Percentiles rank a stretch among this genome's conserved stretches.
phyloP scores from a whole-genome alignment of 2,113 vertebrate species.

The Bothrops jararaca region DNA sequence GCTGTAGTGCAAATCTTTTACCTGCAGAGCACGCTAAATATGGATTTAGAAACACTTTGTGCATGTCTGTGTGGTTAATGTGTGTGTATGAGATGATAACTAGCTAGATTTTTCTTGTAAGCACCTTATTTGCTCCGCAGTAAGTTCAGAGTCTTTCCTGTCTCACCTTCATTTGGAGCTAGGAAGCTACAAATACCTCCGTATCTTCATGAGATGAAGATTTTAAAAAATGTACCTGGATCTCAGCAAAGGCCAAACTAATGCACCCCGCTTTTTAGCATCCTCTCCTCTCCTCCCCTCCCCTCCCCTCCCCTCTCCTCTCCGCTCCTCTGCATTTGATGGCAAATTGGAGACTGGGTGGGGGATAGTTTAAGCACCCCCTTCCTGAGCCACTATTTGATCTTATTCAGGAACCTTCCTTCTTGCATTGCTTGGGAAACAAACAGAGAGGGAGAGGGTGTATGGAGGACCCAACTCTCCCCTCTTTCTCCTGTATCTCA shows the following conservation, averaged over 20 bases:
- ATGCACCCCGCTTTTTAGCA: background rate
- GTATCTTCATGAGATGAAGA: background rate
- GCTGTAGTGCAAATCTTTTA: background rate
- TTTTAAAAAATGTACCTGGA: background rate
- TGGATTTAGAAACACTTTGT: background rate
- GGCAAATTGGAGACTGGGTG: background rate
- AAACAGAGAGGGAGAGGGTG: background rate
- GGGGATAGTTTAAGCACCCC: background rate
- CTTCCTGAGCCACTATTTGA: background rate
- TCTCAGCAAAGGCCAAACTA: background rate
- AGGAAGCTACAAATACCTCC: background rate
- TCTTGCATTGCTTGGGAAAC: background rate
- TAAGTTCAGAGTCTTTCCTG: background rate
- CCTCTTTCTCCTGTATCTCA: background rate
- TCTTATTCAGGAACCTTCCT: background rate
- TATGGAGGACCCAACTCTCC: too few relatives aligned
- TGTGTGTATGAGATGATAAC: background rate
- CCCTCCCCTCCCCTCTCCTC: rapidly evolving
- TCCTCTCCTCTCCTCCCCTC: too few relatives aligned
- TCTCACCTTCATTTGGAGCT: background rate
- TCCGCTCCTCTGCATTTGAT: background rate
- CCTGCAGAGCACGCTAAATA: background rate
- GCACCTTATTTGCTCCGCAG: background rate
- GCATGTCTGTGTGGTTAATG: background rate
- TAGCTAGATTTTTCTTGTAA: background rate